These are phyloP conservation scores for Pseudobourletiella spinata DNA, from an alignment of 1,140 invertebrate species.

Conservation along the genomic window DNA sequence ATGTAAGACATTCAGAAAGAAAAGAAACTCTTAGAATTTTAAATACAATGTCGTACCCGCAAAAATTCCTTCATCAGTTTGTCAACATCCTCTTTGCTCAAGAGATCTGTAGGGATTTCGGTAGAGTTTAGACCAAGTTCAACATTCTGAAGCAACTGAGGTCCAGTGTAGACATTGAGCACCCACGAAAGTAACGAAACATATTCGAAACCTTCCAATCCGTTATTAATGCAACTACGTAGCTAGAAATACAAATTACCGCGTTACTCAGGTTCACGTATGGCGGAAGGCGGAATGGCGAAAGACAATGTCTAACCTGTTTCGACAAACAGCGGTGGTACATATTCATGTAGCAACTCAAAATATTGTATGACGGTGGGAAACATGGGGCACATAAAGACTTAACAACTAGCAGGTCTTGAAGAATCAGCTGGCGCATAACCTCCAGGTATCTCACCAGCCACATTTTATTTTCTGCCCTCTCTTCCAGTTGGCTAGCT, in stretches of 20 bases:
- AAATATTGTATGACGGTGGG: constrained; percentile 89
- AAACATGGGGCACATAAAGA: constrained; percentile 88
- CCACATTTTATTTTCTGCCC: constrained; percentile 91
- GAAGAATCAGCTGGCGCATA: constrained; percentile 69
- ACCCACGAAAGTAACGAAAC: constrained; percentile 90
- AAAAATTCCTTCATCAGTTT: constrained; percentile 74
- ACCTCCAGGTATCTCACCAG: constrained; percentile 61
- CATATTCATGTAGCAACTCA: constrained; percentile 82
- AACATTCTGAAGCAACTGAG: constrained; percentile 76
- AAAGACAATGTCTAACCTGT: constrained; percentile 55
- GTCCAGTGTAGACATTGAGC: constrained; percentile 70
- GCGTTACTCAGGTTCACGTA: too few relatives aligned
- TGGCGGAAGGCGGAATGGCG: too few relatives aligned
- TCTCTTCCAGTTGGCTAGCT: constrained; percentile 84
- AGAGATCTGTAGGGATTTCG: constrained; percentile 55
- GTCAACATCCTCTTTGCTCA: constrained; percentile 63
- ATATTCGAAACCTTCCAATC: constrained; percentile 92
- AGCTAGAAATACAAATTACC: too few relatives aligned
- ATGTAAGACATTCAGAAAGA: too few relatives aligned
- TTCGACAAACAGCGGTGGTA: constrained; percentile 81
- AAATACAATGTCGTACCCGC: too few relatives aligned
- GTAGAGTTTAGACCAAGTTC: constrained; percentile 72
- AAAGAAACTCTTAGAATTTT: not conserved
- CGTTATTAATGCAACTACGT: constrained; percentile 73
- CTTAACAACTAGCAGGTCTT: constrained; percentile 82